Evolutionary conservation across 2,113 vertebrate genomes (phyloP).

Genomic region (Gracilinanus agilis): DNA sequence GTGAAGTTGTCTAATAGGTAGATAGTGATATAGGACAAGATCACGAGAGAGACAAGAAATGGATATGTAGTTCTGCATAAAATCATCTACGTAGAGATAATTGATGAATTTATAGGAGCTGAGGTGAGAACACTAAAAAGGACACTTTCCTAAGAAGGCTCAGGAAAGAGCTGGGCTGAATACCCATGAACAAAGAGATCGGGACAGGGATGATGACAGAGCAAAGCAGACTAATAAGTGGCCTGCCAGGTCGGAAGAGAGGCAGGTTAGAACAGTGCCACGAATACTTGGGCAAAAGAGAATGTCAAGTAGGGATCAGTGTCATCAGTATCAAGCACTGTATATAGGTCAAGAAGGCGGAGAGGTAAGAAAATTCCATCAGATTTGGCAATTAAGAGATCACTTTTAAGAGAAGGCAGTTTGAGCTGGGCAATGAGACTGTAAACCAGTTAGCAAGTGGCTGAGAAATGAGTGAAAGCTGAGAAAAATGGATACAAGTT

Average conservation of each 20-base stretch:
- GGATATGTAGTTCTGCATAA: not conserved
- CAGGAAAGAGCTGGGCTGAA: not conserved
- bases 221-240: not conserved
- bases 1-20: not conserved
- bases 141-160: not conserved
- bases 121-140: too few relatives aligned
- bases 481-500: not conserved
- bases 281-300: not conserved
- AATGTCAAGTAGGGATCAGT: not conserved
- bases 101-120: not conserved
- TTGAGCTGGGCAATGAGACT: not conserved
- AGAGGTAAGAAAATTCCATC: not conserved
- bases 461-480: not conserved
- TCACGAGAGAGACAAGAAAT: not conserved
- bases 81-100: not conserved
- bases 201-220: not conserved
- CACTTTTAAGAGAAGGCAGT: not conserved
- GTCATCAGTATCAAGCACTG: not conserved
- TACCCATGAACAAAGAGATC: not conserved
- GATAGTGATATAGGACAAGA: not conserved
- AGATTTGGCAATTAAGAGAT: not conserved
- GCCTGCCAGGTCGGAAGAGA: not conserved
- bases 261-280: not conserved
- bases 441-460: not conserved
- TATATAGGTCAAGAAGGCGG: not conserved